Evolutionary conservation across 2,888 invertebrate species (phyloP).

Genomic region (Crocallis elinguaria): DNA sequence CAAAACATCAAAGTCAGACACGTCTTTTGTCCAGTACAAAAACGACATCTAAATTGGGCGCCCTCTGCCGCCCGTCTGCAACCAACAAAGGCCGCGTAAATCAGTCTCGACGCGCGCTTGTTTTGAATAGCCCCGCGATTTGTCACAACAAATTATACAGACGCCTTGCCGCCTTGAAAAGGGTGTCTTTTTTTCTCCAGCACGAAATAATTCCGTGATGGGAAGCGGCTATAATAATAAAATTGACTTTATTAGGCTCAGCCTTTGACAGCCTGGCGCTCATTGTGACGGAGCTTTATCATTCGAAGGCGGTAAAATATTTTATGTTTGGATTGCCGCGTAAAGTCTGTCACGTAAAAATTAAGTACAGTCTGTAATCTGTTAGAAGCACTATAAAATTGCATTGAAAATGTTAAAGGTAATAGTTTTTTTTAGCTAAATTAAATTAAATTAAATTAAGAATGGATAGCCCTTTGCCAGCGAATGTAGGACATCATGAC

Average conservation of each 20-base stretch:
- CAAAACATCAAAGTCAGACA: too few species aligned
- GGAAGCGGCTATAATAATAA: slow-evolving; percentile 43
- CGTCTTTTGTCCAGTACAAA: slow-evolving; percentile 42
- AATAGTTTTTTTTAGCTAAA: too few species aligned
- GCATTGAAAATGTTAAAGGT: neutral
- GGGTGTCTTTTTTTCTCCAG: slow-evolving; percentile 47
- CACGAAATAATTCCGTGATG: slow-evolving; percentile 51
- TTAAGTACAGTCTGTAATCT: slow-evolving; percentile 14
- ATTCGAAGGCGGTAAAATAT: slow-evolving; percentile 28
- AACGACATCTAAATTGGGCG: slow-evolving; percentile 43
- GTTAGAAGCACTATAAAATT: too few species aligned
- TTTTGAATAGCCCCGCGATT: slow-evolving; percentile 69
- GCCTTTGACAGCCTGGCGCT: slow-evolving; percentile 36
- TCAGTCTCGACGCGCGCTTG: slow-evolving; percentile 57
- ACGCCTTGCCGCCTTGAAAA: slow-evolving; percentile 60
- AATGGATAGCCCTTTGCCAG: too few species aligned
- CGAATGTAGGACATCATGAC: too few species aligned
- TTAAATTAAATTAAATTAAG: too few species aligned
- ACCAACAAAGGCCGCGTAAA: slow-evolving; percentile 52
- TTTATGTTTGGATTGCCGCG: slow-evolving; percentile 24
- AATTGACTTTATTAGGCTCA: slow-evolving; percentile 50
- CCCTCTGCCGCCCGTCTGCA: slow-evolving; percentile 22
- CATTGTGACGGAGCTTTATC: slow-evolving; percentile 27
- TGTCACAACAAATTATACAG: slow-evolving; percentile 74
- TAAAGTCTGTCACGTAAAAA: slow-evolving; percentile 14